Evolutionary conservation across 2,888 invertebrate genomes (phyloP).

Genomic region (Andrena chrysosceles): DNA sequence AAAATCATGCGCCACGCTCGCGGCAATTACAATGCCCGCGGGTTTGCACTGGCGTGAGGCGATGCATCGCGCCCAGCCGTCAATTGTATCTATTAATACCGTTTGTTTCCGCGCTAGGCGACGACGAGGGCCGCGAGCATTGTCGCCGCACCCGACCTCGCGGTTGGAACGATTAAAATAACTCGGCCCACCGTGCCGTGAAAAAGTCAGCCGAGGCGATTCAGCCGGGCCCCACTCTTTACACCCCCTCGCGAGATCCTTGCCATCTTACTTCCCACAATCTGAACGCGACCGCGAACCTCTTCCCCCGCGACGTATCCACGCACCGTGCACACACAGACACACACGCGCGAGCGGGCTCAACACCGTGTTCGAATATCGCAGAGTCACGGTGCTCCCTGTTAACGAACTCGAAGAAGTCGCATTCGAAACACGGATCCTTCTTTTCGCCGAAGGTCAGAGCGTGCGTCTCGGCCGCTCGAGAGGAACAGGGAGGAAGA

Average conservation of each 20-base stretch:
- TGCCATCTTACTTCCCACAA: slow-evolving; percentile 38
- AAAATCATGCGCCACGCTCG: slow-evolving; percentile 17
- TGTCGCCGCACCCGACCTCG: neutral
- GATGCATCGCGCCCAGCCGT: neutral
- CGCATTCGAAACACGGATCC: slow-evolving; percentile 60
- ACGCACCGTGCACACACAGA: neutral
- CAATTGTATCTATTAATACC: slow-evolving; percentile 17
- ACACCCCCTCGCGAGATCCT: neutral
- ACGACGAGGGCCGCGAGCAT: neutral
- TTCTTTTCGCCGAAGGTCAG: slow-evolving; percentile 68
- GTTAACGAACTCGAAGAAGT: slow-evolving; percentile 68
- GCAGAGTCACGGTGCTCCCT: slow-evolving; percentile 67
- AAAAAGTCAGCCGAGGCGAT: slow-evolving; percentile 12
- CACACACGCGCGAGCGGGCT: neutral
- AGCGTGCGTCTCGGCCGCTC: slow-evolving; percentile 23
- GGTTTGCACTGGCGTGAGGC: no score
- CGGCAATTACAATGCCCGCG: neutral
- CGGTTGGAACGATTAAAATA: slow-evolving; percentile 39
- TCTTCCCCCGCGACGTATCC: slow-evolving; percentile 19
- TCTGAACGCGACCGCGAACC: slow-evolving; percentile 27
- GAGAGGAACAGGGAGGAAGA: neutral
- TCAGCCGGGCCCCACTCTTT: slow-evolving; percentile 6
- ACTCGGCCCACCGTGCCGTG: slow-evolving; percentile 11
- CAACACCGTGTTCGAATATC: slow-evolving; percentile 45
- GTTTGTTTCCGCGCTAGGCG: neutral